Evolutionary conservation across 2,888 invertebrate genomes (phyloP).

Genomic region (Tachystola acroxantha): DNA sequence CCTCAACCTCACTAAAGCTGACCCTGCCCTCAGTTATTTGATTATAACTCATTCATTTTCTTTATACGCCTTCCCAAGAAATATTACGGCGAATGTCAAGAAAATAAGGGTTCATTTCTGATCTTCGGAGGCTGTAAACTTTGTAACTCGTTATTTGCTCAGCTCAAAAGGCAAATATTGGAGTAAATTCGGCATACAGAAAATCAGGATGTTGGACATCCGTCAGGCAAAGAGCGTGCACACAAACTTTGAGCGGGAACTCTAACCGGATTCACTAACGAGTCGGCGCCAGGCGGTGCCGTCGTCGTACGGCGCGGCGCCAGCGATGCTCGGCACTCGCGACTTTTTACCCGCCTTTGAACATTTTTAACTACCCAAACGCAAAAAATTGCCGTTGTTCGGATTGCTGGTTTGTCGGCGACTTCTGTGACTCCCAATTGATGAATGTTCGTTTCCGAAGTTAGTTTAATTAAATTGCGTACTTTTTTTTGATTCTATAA

Average conservation of each 20-base stretch:
- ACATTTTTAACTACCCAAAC: too few species aligned
- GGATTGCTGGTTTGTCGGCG: too few species aligned
- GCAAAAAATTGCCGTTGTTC: too few species aligned
- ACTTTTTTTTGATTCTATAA: too few species aligned
- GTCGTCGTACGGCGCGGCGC: too few species aligned
- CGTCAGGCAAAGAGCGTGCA: conserved; percentile 49
- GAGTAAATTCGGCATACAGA: conserved; percentile 26
- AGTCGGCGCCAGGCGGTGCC: conserved; percentile 43
- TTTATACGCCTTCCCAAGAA: background rate
- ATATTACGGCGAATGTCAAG: background rate
- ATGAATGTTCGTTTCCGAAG: too few species aligned
- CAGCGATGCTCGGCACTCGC: conserved; percentile 10
- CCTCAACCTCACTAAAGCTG: too few species aligned
- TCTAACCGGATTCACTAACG: conserved; percentile 68
- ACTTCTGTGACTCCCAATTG: too few species aligned
- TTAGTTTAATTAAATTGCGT: too few species aligned
- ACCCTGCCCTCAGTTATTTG: conserved; percentile 30
- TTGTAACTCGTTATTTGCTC: conserved; percentile 3
- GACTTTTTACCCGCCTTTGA: background rate
- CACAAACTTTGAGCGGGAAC: conserved; percentile 59
- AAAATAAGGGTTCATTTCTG: background rate
- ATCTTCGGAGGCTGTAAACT: background rate
- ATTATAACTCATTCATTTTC: conserved; percentile 46
- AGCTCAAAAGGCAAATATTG: conserved; percentile 2
- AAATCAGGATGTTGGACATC: conserved; percentile 48